phyloP scores from a whole-genome alignment of 35 echinoderm and acorn worm species.

The Acanthaster planci region DNA sequence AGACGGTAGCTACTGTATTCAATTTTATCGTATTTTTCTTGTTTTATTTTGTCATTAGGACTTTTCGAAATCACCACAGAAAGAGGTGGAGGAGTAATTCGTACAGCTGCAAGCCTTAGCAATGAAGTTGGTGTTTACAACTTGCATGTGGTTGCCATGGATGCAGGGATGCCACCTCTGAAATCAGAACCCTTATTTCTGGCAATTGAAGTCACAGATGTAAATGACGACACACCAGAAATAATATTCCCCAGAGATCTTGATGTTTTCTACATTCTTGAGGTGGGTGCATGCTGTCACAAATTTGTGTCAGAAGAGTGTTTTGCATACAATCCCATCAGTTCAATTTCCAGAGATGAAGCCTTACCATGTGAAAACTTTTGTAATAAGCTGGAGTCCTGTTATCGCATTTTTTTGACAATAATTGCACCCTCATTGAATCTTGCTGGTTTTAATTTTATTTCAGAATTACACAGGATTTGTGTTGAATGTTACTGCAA shows the following conservation, averaged over 20 bases:
- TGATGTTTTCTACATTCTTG: conserved; percentile 26
- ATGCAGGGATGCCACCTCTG: conserved; percentile 20
- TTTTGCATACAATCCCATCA: no score
- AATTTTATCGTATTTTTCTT: no score
- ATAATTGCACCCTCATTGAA: no score
- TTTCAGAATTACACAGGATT: conserved; percentile 37
- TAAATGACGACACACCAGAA: conserved; percentile 56
- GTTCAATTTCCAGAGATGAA: no score
- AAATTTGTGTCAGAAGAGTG: no score
- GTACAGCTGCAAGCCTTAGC: background rate
- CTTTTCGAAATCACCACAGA: conserved; percentile 23
- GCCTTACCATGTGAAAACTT: no score
- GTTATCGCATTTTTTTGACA: no score
- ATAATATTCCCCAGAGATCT: conserved; percentile 40
- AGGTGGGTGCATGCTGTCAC: conserved; percentile 41
- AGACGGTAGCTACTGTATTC: no score
- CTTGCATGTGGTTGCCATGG: conserved; percentile 18
- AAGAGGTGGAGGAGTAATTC: conserved; percentile 32
- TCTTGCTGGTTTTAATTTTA: no score
- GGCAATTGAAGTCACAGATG: conserved; percentile 32
- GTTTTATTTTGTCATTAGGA: conserved; percentile 34
- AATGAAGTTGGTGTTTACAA: conserved; percentile 31
- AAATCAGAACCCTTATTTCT: background rate
- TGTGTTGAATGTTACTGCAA: conserved; percentile 34
- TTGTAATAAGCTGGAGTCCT: no score